Evolutionary conservation across 2,888 invertebrate genomes (phyloP).

Genomic region (Cantharis rustica): DNA sequence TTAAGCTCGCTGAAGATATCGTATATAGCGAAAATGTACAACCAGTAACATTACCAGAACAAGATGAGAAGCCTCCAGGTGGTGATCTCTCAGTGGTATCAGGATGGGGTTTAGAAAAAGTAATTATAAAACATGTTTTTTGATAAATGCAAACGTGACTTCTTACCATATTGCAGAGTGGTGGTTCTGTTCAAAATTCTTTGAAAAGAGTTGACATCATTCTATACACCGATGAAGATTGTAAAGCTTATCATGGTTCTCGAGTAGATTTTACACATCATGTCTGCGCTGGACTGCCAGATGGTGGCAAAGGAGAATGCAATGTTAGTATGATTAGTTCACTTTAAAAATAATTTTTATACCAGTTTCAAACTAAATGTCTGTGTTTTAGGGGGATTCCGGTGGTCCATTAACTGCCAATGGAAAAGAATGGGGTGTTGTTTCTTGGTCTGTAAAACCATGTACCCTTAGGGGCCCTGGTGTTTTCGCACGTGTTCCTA

Average conservation of each 20-base stretch:
- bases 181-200: conserved; percentile 35
- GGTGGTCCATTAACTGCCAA: conserved; percentile 53
- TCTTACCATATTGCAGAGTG: not conserved
- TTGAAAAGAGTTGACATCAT: conserved; percentile 53
- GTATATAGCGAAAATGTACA: conserved; percentile 28
- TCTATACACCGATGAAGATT: conserved; percentile 44
- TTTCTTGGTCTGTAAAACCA: conserved; percentile 57
- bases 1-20: conserved; percentile 36
- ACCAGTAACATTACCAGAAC: conserved; percentile 32
- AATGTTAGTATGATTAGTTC: not conserved
- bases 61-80: conserved; percentile 27
- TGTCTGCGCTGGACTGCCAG: conserved; percentile 54
- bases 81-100: conserved; percentile 31
- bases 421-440: conserved; percentile 53
- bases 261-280: not conserved
- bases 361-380: too few relatives aligned
- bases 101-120: conserved; percentile 35
- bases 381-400: conserved; percentile 36
- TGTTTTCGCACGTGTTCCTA: conserved; percentile 55
- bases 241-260: conserved; percentile 1
- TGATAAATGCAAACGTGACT: not conserved
- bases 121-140: conserved; percentile 9
- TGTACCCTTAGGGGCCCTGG: conserved; percentile 55
- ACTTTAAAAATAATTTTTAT: not conserved
- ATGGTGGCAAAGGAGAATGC: conserved; percentile 27